Percentiles rank a stretch among this genome's conserved stretches.
Conservation (phyloP, 2,888 invertebrate genomes). For the Phasia obesa region DNA sequence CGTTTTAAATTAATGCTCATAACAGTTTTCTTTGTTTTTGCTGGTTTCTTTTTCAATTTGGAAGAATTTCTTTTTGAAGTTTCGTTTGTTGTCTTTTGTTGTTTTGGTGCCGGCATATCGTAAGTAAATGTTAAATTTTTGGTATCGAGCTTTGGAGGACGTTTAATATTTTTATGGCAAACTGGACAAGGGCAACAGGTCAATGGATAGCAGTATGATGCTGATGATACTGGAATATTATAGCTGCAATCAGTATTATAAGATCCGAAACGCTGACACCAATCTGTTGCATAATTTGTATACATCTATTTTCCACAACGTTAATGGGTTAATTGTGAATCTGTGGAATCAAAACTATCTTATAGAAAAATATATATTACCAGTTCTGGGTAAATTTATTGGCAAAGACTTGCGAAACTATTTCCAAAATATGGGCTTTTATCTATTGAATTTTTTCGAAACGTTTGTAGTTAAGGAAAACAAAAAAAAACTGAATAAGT, state of each 20-base stretch:
- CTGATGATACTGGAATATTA: too few species aligned
- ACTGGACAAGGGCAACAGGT: not conserved
- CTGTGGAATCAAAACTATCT: too few species aligned
- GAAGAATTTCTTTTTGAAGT: not conserved
- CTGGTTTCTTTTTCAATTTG: not conserved
- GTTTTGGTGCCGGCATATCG: not conserved
- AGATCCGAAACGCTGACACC: too few species aligned
- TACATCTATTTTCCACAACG: constrained; percentile 13
- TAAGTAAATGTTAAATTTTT: not conserved
- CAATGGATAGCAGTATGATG: not conserved
- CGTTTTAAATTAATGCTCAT: too few species aligned
- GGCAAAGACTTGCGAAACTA: constrained; percentile 17
- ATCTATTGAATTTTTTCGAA: constrained; percentile 25
- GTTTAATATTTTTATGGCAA: not conserved
- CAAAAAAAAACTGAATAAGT: not conserved
- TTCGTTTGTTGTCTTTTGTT: not conserved
- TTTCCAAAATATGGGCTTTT: not conserved
- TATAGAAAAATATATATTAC: too few species aligned
- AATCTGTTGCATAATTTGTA: not conserved
- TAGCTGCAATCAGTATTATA: too few species aligned
- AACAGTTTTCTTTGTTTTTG: too few species aligned
- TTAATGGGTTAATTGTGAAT: not conserved
- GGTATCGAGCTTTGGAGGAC: not conserved
- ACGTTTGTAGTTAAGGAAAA: constrained; percentile 4
- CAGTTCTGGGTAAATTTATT: too few species aligned